phyloP scores from a whole-genome alignment of 2,113 vertebrate genomes.

The Oostethus manadensis region DNA sequence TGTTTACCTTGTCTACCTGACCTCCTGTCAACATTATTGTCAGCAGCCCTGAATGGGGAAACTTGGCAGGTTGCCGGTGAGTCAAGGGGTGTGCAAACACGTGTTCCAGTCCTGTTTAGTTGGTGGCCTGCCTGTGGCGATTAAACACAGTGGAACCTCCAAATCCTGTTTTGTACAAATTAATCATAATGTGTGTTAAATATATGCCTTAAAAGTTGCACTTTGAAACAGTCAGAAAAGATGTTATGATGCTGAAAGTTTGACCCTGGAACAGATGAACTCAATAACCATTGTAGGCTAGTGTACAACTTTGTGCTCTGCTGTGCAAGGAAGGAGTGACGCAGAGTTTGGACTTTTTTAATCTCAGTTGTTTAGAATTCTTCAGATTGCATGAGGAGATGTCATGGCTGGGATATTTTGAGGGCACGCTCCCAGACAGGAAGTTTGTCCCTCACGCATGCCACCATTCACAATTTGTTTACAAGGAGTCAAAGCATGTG shows the following conservation, averaged over 20 bases:
- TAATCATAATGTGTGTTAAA: too few species aligned
- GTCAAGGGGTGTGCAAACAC: slow-evolving; percentile 26
- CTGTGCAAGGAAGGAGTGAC: background rate
- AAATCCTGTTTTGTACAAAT: too few species aligned
- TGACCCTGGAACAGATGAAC: background rate
- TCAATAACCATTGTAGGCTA: background rate
- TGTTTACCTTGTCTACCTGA: slow-evolving; percentile 22
- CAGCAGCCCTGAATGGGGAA: slow-evolving; percentile 23
- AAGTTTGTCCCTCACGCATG: slow-evolving; percentile 72
- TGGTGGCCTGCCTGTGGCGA: background rate
- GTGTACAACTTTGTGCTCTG: background rate
- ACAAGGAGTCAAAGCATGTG: slow-evolving; percentile 60
- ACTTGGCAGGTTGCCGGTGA: slow-evolving; percentile 13
- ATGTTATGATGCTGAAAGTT: background rate
- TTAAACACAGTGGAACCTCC: too few species aligned
- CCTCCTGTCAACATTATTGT: slow-evolving; percentile 33
- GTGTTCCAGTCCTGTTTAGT: slow-evolving; percentile 44
- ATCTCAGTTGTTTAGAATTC: slow-evolving; percentile 39
- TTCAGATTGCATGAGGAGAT: slow-evolving; percentile 53
- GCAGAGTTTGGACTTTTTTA: too few species aligned
- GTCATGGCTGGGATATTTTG: slow-evolving; percentile 38
- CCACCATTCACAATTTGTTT: slow-evolving; percentile 56
- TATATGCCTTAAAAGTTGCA: too few species aligned
- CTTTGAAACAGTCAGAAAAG: too few species aligned
- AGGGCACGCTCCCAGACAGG: slow-evolving; percentile 63